Evolutionary conservation across 2,888 invertebrate genomes (phyloP).

Genomic region (Rotaria sp.): DNA sequence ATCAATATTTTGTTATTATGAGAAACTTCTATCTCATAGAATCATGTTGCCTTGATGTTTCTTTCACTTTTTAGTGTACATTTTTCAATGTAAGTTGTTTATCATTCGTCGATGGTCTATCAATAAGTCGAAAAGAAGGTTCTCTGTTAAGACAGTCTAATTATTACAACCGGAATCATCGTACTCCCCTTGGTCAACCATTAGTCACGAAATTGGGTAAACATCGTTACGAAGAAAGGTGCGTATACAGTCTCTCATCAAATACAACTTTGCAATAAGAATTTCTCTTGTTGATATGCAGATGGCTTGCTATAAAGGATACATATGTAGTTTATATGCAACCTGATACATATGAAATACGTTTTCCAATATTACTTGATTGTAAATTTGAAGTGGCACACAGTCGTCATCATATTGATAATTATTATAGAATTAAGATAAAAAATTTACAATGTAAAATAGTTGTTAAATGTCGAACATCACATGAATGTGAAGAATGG

Average conservation of each 20-base stretch:
- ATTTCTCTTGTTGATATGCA: no score
- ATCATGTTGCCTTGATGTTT: no score
- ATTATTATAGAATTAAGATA: conserved; percentile 14
- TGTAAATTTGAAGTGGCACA: not conserved
- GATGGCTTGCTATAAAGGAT: conserved; percentile 33
- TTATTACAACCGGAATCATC: not conserved
- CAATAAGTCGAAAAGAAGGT: conserved; percentile 22
- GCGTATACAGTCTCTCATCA: no score
- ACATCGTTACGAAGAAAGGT: not conserved
- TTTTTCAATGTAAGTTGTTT: conserved; percentile 32
- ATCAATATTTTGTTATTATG: no score
- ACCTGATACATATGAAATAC: not conserved
- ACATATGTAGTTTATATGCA: conserved; percentile 26
- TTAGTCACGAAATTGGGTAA: not conserved
- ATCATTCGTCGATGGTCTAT: not conserved
- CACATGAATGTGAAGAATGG: conserved; percentile 31
- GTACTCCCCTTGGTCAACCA: not conserved
- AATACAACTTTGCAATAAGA: no score
- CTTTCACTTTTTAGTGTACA: not conserved
- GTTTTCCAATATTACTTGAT: conserved; percentile 35
- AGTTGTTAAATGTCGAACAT: conserved; percentile 29
- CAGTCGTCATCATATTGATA: not conserved
- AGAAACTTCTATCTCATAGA: no score
- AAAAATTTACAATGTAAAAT: conserved; percentile 29
- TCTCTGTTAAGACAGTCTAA: not conserved